Evolutionary conservation across 2,113 vertebrate species (phyloP), one percentile per base, ranked within the genome.

Genomic region (Dipodomys merriami): DNA sequence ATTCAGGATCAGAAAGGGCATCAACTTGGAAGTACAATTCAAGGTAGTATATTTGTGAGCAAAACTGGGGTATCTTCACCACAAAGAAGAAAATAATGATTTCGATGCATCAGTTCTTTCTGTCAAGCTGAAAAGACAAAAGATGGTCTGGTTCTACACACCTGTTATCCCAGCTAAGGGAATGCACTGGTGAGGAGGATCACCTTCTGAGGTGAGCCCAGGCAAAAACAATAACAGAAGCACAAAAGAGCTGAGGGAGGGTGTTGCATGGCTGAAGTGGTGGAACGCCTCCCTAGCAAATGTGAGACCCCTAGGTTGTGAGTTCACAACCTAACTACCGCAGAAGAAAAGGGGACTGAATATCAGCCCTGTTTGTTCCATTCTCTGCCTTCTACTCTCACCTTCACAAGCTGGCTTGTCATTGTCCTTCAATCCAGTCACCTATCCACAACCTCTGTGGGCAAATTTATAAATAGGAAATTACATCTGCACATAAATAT

Each of bases 391-490:
- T 68, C 19, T 12, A n/a, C 18, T 74, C 33, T 86, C 33, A 74
- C 19, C 30, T 23, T 49, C 20, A 60, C 15, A 44, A 22, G 60
- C 9, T 87, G 29, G 39, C 25, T 73, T 9, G 53, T 57, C 12
- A 57, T 39, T 39, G 69, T 72, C 85, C 93, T 92, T 78, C 65
- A 27, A 23, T 39, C 60, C 30, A 5, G 53, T 23, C 62, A 35
- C 79, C n/a, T 33, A 25, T n/a, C 29, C 11, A 2, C 83, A 53
- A 22, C 16, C 69, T 65, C 65, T 83, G 88, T 57, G n/a, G 57
- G 78, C 68, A 87, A 44, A 53, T 94, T 73, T 89, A 96, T 92
- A 91, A 94, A 94, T 89, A 94, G 64, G 83, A 83, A 83, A 85
- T 44, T 86, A 35, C 73, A 91, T 82, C 83, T 89, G 65, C 81